A percentile compares a stretch with the other conserved stretches of the same genome.
phyloP scores from a whole-genome alignment of 37 sponge, comb jelly and placozoan genomes.

The Tethya wilhelma region DNA sequence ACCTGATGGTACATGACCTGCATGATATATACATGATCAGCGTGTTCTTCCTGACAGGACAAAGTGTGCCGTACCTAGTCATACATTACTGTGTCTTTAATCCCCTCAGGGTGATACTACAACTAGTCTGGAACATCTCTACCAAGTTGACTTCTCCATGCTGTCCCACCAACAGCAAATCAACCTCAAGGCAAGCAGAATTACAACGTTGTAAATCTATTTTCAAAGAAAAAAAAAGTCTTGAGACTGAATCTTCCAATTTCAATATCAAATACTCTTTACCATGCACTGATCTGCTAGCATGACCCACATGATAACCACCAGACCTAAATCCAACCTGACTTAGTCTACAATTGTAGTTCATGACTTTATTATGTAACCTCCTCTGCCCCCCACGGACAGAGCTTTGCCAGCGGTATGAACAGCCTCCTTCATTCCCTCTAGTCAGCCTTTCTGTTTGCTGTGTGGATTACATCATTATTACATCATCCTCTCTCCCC shows the following conservation, averaged over 20 bases:
- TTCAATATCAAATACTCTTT: too few species aligned
- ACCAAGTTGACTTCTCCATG: conserved; percentile 41
- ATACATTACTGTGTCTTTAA: background rate
- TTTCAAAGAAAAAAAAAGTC: background rate
- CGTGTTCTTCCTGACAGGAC: too few species aligned
- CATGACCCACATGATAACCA: too few species aligned
- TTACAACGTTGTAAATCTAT: too few species aligned
- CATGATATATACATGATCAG: too few species aligned
- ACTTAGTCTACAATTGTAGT: too few species aligned
- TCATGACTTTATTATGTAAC: too few species aligned
- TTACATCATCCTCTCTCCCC: background rate
- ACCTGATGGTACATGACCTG: too few species aligned
- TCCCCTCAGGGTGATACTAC: conserved; percentile 23
- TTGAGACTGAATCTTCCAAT: too few species aligned
- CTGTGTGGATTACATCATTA: background rate
- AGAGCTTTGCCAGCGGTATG: conserved; percentile 47
- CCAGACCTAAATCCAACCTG: too few species aligned
- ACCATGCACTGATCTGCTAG: too few species aligned
- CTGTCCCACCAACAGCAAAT: conserved; percentile 38
- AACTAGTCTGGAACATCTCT: conserved; percentile 24
- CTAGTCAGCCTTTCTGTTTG: background rate
- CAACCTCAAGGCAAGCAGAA: conserved; percentile 31
- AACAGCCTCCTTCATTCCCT: conserved; percentile 30
- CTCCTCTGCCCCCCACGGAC: conserved; percentile 1
- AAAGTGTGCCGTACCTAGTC: too few species aligned